Evolutionary conservation across 2,888 invertebrate species (phyloP), one percentile per base, ranked within the genome.

Genomic region (Acleris holmiana): DNA sequence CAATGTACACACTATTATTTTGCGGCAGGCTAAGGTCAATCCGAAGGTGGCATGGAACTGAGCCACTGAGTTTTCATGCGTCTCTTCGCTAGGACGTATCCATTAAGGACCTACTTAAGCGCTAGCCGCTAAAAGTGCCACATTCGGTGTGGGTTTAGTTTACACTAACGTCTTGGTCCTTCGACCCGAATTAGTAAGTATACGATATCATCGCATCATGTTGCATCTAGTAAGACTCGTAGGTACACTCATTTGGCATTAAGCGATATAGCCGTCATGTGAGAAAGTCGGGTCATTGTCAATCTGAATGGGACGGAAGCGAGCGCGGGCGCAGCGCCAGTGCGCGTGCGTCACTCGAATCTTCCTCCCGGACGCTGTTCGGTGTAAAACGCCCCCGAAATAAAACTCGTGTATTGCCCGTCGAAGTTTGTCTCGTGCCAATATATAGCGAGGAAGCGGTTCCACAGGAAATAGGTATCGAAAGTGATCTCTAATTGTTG

Each of bases 231-330:
- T 13, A 35, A 10, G 35, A 13, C 0, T 35, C 4, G 35, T 35
- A 35, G 44, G 5, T 17, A n/a, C 44, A 44, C 4, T n/a, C 6
- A 6, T 44, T 44, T 44, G 44, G 18, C 19, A 47, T 21, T 19
- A 49, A 57, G 55, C 57, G 13, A 60, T 64, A 54, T 61, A 66
- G 49, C 65, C 69, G 66, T 61, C 51, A 66, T 70, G 66, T 69
- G 66, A 50, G 61, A 71, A 67, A 85, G 86, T 83, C 88, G 78
- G 91, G 89, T 90, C 91, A 91, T 90, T 91, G 90, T 81, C 88
- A 89, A 86, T 17, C 85, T 91, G 91, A 91, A 91, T 91, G 91
- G 80, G 76, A 75, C 82, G 44, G 78, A 73, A 35, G 35, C 88
- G 89, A 89, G 86, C 85, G 74, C 85, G 90, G 91, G 91, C 86